These are phyloP conservation scores for Petrocephalus schoutedeni DNA, from an alignment of 2,797 vertebrate genomes.

Conservation along the genomic window DNA sequence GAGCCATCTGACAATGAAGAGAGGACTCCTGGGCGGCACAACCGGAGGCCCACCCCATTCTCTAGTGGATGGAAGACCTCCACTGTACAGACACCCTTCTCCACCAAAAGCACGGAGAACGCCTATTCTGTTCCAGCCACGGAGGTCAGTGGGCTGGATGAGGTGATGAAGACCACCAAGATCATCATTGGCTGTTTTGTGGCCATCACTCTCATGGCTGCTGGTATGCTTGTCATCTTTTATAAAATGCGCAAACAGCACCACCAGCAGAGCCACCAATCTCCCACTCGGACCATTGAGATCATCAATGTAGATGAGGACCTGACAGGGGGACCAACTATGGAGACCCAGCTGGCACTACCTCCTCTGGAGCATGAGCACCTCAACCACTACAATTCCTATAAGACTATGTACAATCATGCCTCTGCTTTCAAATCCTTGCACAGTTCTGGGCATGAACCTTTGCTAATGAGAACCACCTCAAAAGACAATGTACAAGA, in stretches of 20 bases:
- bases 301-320: conserved; percentile 98
- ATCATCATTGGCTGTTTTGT: conserved; percentile 99
- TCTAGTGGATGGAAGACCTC: conserved; percentile 78
- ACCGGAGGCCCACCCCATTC: conserved; percentile 71
- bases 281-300: conserved; percentile 92
- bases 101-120: conserved; percentile 85
- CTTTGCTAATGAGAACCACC: conserved; percentile 99
- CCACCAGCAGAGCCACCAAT: conserved; percentile 92
- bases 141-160: conserved; percentile 83
- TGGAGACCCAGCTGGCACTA: conserved; percentile 94
- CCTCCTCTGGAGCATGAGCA: conserved; percentile 90
- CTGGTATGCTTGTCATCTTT: conserved; percentile 97
- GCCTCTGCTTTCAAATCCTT: conserved; percentile 92
- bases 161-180: conserved; percentile 99
- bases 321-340: conserved; percentile 84
- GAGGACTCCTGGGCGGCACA: conserved; percentile 76
- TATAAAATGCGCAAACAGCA: conserved; percentile 99
- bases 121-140: conserved; percentile 89
- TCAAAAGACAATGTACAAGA: conserved; percentile 99
- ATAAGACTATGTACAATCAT: conserved; percentile 97
- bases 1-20: conserved; percentile 84
- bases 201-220: conserved; percentile 99
- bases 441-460: conserved; percentile 99
- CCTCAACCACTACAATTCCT: conserved; percentile 98
- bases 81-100: conserved; percentile 82